These are phyloP conservation scores for Panurus biarmicus DNA, from an alignment of 2,113 vertebrate genomes.

Conservation along the genomic window DNA sequence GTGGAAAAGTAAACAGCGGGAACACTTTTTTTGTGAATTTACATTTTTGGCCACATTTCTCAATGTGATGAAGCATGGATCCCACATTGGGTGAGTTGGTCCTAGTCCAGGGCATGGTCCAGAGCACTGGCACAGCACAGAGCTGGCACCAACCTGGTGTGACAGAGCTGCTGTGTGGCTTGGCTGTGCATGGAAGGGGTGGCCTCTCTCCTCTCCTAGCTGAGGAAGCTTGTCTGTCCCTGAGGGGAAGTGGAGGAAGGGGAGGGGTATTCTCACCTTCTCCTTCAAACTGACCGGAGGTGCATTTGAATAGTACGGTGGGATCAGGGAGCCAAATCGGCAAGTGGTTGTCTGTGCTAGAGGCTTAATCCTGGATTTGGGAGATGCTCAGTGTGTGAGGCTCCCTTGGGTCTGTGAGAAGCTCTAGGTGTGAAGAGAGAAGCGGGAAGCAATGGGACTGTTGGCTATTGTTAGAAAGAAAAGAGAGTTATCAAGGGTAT, in stretches of 20 bases:
- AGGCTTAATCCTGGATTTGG: not conserved
- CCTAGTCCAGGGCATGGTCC: not conserved
- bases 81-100: not conserved
- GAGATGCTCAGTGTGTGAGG: not conserved
- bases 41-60: not conserved
- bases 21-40: not conserved
- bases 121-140: not conserved
- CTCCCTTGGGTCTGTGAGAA: not conserved
- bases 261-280: not conserved
- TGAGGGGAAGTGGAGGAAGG: not conserved
- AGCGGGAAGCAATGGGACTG: not conserved
- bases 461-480: not conserved
- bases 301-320: not conserved
- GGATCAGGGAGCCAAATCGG: not conserved
- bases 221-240: not conserved
- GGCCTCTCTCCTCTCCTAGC: not conserved
- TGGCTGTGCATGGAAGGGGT: not conserved
- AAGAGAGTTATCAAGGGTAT: not conserved
- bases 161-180: not conserved
- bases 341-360: not conserved
- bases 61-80: not conserved
- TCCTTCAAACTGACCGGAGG: not conserved
- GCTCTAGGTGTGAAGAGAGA: not conserved
- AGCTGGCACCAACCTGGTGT: not conserved
- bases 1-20: constrained; percentile 2